Evolutionary conservation across 2,113 vertebrate genomes (phyloP), one percentile per base, ranked within the genome.

Genomic region (Fregetta grallaria): DNA sequence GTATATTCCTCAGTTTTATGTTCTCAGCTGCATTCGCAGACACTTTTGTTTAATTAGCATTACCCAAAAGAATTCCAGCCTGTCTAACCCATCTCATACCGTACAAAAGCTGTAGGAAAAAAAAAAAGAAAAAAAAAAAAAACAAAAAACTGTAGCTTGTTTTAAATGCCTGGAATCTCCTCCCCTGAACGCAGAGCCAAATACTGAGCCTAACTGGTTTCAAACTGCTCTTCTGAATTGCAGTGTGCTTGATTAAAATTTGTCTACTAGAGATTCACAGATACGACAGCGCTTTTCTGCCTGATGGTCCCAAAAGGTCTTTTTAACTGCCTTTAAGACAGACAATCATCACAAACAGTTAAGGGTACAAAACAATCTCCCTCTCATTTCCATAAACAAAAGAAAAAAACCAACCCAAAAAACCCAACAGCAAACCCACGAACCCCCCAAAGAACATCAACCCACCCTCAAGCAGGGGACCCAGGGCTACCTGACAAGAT

Each of bases 171-270:
- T 95, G 92, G 40, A 90, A 91, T 90, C 86, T 92, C 80, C 80
- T 95, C 74, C 66, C 45, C 77, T 76, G 71, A 87, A 80, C 2
- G 3, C 86, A 70, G 71, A 79, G 86, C 91, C 92, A 97, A 96
- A 91, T 49, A 38, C 58, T 45, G 52, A 89, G 74, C 66, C 72
- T 47, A 61, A 40, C 79, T 79, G 80, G 58, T 87, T 87, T 94
- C 89, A 92, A 95, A 93, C 93, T 82, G 87, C 96, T 87, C 62
- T 85, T 92, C 87, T 81, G 47, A 95, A 95, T 66, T 78, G 56
- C 89, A 58, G 40, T 0, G 6, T 50, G 66, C 78, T 91, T 97
- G 94, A 97, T 95, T 95, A 97, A 94, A 95, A 94, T 92, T 75
- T 91, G 87, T 72, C 86, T 92, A 68, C 88, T 23, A 70, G 29